These are phyloP conservation scores for Macrotrachela quadricornifera DNA, from an alignment of 1,140 invertebrate genomes.

Conservation along the genomic window DNA sequence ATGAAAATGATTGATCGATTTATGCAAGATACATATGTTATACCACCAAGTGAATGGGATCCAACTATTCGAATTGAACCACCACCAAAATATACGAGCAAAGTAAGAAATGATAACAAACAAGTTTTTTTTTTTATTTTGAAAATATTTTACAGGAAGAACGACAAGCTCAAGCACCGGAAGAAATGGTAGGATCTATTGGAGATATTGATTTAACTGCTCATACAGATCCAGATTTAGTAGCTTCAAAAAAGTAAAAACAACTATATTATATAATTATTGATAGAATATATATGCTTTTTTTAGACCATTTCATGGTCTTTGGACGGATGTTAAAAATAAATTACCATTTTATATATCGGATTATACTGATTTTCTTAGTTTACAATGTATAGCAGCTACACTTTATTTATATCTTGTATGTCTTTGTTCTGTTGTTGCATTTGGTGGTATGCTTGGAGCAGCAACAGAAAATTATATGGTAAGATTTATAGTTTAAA, in stretches of 20 bases:
- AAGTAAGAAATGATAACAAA: conserved; percentile 8
- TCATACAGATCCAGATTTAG: conserved; percentile 8
- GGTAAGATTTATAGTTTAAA: conserved; percentile 10
- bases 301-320: conserved; percentile 20
- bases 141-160: neutral
- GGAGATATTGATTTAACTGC: too few relatives aligned
- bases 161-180: neutral
- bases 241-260: conserved; percentile 8
- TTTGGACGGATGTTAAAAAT: conserved; percentile 23
- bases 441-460: conserved; percentile 32
- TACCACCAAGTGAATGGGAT: conserved; percentile 30
- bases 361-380: conserved; percentile 27
- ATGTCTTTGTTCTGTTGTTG: conserved; percentile 29
- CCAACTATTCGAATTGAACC: conserved; percentile 23
- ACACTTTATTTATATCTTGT: conserved; percentile 32
- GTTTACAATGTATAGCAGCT: conserved; percentile 26
- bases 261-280: too few relatives aligned
- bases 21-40: conserved; percentile 23
- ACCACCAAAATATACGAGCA: conserved; percentile 14
- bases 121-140: neutral
- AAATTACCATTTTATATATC: conserved; percentile 21
- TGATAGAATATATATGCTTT: neutral
- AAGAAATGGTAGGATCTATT: neutral
- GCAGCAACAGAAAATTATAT: conserved; percentile 20
- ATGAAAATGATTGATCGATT: conserved; percentile 27